These are phyloP conservation scores for Chionis minor DNA, from an alignment of 2,113 vertebrate species.

Conservation along the genomic window DNA sequence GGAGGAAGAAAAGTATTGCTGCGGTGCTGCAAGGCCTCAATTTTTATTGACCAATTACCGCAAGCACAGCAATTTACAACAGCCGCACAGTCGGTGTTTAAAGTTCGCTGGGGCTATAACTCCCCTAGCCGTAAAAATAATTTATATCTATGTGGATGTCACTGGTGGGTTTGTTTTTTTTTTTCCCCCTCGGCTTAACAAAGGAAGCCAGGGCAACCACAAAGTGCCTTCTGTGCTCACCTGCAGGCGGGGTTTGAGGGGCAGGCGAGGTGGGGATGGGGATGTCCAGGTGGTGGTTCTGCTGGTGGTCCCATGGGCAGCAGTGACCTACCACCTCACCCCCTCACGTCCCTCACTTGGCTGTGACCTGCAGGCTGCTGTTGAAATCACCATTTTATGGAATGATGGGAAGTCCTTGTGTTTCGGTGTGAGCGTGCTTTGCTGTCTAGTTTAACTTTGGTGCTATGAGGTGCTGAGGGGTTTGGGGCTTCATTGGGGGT, in stretches of 20 bases:
- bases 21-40: background rate
- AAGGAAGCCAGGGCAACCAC: background rate
- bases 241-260: background rate
- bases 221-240: background rate
- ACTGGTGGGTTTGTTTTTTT: background rate
- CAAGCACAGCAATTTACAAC: slow-evolving; percentile 4
- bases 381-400: background rate
- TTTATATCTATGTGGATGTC: background rate
- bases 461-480: background rate
- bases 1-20: background rate
- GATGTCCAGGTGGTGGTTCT: background rate
- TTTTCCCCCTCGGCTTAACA: background rate
- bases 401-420: background rate
- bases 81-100: background rate
- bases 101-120: slow-evolving; percentile 17
- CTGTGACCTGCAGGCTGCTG: too few species aligned
- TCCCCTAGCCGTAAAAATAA: background rate
- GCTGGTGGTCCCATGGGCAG: accelerated
- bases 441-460: accelerated
- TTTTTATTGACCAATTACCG: slow-evolving; percentile 2
- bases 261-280: accelerated
- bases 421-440: accelerated
- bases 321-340: background rate
- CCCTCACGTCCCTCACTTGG: accelerated
- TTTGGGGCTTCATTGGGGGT: background rate